Evolutionary conservation across 2,797 vertebrate genomes (phyloP).

Genomic region (Macropodus opercularis): DNA sequence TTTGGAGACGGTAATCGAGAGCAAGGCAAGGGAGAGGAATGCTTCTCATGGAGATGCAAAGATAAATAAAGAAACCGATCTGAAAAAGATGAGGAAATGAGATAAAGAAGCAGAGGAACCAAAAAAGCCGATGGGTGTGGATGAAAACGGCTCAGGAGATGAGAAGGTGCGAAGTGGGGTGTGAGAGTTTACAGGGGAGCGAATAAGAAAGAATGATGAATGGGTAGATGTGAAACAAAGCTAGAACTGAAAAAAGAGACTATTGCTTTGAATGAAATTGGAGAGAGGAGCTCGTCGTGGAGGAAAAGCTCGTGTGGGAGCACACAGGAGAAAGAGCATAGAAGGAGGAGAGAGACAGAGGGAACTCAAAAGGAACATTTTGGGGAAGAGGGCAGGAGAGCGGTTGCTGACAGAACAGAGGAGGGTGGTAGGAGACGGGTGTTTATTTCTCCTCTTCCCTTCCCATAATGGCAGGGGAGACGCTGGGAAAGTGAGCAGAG

Average conservation of each 20-base stretch:
- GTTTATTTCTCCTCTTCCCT: no score
- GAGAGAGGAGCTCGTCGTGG: not conserved
- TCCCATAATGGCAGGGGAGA: conserved; percentile 40
- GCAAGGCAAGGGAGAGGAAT: not conserved
- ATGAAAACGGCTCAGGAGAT: not conserved
- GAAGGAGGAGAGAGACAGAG: conserved; percentile 20
- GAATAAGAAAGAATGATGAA: not conserved
- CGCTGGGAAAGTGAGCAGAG: conserved; percentile 34
- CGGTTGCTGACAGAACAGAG: conserved; percentile 13
- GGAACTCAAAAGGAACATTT: conserved; percentile 41
- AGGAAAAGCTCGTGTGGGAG: not conserved
- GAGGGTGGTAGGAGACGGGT: conserved; percentile 22
- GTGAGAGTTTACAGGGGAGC: conserved; percentile 17
- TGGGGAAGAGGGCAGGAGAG: conserved; percentile 23
- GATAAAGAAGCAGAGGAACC: conserved; percentile 5
- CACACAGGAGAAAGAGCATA: not conserved
- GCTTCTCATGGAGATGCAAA: not conserved
- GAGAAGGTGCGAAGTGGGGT: conserved; percentile 2
- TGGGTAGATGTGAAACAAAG: conserved; percentile 1
- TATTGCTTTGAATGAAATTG: conserved; percentile 1
- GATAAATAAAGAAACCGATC: conserved; percentile 16
- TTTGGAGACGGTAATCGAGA: conserved; percentile 57
- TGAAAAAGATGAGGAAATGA: conserved; percentile 19
- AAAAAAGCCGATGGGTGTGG: not conserved
- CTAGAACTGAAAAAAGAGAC: conserved; percentile 6